These are phyloP conservation scores for Cnemophilus loriae DNA, from an alignment of 2,113 vertebrate genomes.

Conservation along the genomic window DNA sequence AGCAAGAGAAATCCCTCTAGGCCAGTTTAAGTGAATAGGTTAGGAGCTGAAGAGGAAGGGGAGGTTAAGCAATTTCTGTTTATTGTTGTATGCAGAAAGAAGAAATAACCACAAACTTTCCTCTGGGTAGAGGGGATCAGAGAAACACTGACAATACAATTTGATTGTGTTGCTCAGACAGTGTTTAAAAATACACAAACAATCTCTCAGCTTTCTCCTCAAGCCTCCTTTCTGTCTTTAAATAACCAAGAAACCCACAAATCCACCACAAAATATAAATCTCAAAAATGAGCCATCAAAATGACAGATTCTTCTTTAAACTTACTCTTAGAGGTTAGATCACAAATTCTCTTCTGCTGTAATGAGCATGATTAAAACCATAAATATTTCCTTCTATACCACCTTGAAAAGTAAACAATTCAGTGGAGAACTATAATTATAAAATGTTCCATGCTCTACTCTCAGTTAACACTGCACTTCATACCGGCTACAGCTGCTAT, in stretches of 20 bases:
- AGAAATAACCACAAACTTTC: background rate
- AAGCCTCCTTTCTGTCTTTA: background rate
- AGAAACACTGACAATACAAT: background rate
- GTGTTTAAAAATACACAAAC: background rate
- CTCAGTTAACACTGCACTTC: background rate
- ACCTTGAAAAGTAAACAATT: background rate
- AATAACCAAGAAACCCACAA: background rate
- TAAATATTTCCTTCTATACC: background rate
- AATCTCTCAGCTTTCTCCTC: background rate
- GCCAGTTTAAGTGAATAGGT: background rate
- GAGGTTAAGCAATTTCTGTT: background rate
- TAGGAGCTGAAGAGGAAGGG: background rate
- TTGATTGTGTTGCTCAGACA: background rate
- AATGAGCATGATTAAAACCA: background rate
- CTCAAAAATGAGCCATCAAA: background rate
- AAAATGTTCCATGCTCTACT: background rate
- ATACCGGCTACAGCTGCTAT: background rate
- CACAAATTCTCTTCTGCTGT: background rate
- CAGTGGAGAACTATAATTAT: background rate
- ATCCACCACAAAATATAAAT: background rate
- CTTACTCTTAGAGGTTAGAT: background rate
- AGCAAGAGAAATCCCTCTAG: background rate
- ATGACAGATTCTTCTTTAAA: background rate
- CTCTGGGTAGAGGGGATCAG: background rate
- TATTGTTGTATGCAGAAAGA: background rate